Percentiles rank a stretch among this genome's conserved stretches.
phyloP scores from a whole-genome alignment of 2,888 invertebrate genomes.

The Prosapia bicincta region DNA sequence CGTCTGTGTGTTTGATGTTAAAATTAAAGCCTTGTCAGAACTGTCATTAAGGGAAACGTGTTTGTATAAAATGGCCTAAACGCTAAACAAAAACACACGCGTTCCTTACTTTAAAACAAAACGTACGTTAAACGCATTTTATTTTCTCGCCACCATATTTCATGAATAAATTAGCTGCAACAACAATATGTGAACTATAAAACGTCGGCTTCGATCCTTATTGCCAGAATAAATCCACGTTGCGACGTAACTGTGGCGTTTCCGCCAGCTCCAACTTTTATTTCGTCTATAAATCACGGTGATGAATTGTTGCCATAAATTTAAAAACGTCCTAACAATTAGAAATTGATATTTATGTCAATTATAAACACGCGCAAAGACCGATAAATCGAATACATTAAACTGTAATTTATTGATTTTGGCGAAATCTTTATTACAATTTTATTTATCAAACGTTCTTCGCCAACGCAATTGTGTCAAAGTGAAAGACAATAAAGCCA shows the following conservation, averaged over 20 bases:
- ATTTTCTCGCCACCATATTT: background rate
- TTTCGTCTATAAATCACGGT: background rate
- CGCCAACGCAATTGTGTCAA: too few species aligned
- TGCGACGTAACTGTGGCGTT: background rate
- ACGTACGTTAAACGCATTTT: background rate
- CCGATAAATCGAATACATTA: background rate
- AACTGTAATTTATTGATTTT: background rate
- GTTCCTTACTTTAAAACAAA: background rate
- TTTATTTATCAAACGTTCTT: too few species aligned
- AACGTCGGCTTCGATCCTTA: background rate
- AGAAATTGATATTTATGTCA: slow-evolving; percentile 2
- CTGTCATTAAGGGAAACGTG: background rate
- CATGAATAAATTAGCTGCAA: slow-evolving; percentile 2
- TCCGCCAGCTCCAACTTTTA: background rate
- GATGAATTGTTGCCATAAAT: background rate
- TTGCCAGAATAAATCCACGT: background rate
- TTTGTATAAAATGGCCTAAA: background rate
- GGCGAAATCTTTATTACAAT: background rate
- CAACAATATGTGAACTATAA: slow-evolving; percentile 2
- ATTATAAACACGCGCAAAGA: background rate
- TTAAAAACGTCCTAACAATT: background rate
- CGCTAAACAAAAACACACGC: background rate
- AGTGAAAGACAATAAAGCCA: too few species aligned
- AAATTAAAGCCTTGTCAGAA: background rate
- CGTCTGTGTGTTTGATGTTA: background rate